A percentile compares a stretch with the other conserved stretches of the same genome.
These are phyloP conservation scores for Hassar affinis DNA, from an alignment of 2,113 vertebrate species.

Conservation along the genomic window DNA sequence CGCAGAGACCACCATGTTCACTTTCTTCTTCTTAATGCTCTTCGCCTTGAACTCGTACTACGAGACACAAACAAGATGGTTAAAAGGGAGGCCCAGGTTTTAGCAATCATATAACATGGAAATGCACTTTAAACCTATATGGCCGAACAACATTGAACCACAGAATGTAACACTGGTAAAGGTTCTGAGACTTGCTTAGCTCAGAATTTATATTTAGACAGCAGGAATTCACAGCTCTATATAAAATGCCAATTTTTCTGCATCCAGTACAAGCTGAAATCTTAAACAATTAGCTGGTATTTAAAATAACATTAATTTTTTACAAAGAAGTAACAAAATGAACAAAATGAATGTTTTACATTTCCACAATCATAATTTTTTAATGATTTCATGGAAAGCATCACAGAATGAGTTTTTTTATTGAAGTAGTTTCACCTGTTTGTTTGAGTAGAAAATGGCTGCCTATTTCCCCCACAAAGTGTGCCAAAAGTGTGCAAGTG, in stretches of 20 bases:
- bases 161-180: background rate
- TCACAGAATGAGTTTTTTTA: background rate
- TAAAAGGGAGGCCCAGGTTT: background rate
- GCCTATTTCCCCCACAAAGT: too few species aligned
- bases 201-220: background rate
- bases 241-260: background rate
- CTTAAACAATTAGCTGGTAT: background rate
- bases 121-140: background rate
- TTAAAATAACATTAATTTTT: background rate
- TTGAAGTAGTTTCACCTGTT: background rate
- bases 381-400: background rate
- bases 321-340: background rate
- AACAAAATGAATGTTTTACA: background rate
- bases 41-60: constrained; percentile 93
- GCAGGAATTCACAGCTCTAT: background rate
- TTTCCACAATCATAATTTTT: background rate
- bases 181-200: background rate
- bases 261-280: background rate
- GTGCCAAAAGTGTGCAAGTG: background rate
- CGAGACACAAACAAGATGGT: constrained; percentile 31
- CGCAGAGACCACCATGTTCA: constrained; percentile 84
- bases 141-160: background rate
- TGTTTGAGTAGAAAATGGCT: background rate
- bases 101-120: background rate
- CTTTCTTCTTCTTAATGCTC: constrained; percentile 89